Percentiles rank a stretch among this genome's conserved stretches.
phyloP scores from a whole-genome alignment of 1,140 invertebrate genomes.

The Drosophila orena region DNA sequence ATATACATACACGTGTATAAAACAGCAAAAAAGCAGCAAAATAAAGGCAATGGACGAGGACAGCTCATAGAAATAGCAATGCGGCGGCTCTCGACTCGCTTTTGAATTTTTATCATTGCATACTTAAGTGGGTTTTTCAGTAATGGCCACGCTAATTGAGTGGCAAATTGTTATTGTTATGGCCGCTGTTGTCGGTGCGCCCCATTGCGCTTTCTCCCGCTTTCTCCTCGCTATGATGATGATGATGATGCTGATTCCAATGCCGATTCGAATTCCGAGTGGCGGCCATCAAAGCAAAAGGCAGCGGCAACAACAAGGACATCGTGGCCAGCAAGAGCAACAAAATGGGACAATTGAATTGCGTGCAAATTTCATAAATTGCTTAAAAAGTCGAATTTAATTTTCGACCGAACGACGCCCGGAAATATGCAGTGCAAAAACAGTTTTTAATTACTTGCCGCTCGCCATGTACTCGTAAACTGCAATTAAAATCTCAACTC shows the following conservation, averaged over 20 bases:
- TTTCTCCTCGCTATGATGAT: background rate
- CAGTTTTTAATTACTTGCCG: conserved; percentile 68
- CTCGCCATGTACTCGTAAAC: conserved; percentile 46
- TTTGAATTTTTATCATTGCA: conserved; percentile 83
- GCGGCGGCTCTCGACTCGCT: conserved; percentile 58
- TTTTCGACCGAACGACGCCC: conserved; percentile 42
- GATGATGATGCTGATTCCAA: conserved; percentile 10
- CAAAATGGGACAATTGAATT: conserved; percentile 70
- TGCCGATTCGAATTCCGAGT: conserved; percentile 18
- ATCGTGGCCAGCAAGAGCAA: conserved; percentile 24
- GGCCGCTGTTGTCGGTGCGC: conserved; percentile 68
- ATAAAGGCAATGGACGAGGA: background rate
- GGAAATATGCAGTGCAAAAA: conserved; percentile 37
- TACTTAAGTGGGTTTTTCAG: conserved; percentile 82
- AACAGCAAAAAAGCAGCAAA: background rate
- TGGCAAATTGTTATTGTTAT: conserved; percentile 84
- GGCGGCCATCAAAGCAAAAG: conserved; percentile 63
- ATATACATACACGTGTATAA: conserved; percentile 18
- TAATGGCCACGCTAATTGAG: conserved; percentile 81
- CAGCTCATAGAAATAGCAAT: conserved; percentile 55
- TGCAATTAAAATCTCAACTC: conserved; percentile 73
- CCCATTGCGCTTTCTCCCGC: conserved; percentile 50
- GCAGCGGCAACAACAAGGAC: conserved; percentile 14
- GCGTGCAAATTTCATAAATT: conserved; percentile 79
- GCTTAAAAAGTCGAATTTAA: conserved; percentile 71